Percentiles rank a stretch among this genome's conserved stretches.
These are phyloP conservation scores for Dryocosmus kuriphilus DNA, from an alignment of 2,888 invertebrate species.

Conservation along the genomic window DNA sequence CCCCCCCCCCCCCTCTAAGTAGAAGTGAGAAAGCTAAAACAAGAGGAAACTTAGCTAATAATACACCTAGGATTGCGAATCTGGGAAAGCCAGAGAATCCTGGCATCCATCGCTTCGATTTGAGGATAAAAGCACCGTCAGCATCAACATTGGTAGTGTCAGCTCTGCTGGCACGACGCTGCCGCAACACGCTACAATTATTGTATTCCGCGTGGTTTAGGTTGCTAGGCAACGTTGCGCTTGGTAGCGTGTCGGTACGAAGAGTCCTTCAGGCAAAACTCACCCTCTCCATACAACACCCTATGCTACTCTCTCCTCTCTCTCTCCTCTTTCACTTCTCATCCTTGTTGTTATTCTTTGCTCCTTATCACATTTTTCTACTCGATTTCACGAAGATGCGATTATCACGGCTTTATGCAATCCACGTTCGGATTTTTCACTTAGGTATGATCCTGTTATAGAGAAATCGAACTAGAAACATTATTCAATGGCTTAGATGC, in stretches of 20 bases:
- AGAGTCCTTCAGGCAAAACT: slow-evolving; percentile 32
- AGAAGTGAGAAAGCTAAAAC: too few relatives aligned
- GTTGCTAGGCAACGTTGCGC: slow-evolving; percentile 60
- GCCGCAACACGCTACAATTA: slow-evolving; percentile 50
- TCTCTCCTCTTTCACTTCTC: not conserved
- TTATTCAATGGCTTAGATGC: not conserved
- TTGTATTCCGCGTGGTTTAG: slow-evolving; percentile 58
- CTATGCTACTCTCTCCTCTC: slow-evolving; percentile 2
- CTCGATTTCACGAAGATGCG: slow-evolving; percentile 30
- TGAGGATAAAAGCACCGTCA: slow-evolving; percentile 30
- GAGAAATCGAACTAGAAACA: not conserved
- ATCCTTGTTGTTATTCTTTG: slow-evolving; percentile 25
- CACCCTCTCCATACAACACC: slow-evolving; percentile 28
- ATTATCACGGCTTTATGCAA: slow-evolving; percentile 19
- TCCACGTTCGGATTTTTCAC: not conserved
- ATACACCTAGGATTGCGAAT: too few relatives aligned
- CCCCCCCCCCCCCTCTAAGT: too few relatives aligned
- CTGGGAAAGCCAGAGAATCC: not conserved
- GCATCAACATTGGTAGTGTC: slow-evolving; percentile 36
- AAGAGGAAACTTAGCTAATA: too few relatives aligned
- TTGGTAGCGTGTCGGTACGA: slow-evolving; percentile 44
- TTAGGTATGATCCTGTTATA: not conserved
- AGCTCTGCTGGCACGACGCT: slow-evolving; percentile 24
- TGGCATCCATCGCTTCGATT: slow-evolving; percentile 27
- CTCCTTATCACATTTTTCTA: slow-evolving; percentile 34